Evolutionary conservation across 2,113 vertebrate genomes (phyloP).

Genomic region (Plectropomus leopardus): DNA sequence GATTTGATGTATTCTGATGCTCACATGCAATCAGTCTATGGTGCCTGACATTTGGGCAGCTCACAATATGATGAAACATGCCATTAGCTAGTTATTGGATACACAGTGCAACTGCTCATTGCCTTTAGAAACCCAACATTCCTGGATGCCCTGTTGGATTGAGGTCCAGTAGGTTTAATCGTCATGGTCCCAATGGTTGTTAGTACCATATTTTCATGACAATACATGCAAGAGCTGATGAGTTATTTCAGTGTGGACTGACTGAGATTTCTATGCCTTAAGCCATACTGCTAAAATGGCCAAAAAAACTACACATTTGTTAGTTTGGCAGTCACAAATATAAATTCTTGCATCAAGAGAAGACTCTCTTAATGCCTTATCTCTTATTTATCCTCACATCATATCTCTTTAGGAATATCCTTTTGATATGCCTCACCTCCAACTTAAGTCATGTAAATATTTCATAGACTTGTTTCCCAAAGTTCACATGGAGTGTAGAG

Average conservation of each 20-base stretch:
- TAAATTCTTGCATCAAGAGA: neutral
- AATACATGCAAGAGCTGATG: neutral
- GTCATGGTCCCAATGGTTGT: neutral
- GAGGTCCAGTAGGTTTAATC: neutral
- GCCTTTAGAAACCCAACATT: neutral
- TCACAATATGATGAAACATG: neutral
- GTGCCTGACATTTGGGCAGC: neutral
- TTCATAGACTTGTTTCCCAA: constrained; percentile 1
- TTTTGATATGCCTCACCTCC: neutral
- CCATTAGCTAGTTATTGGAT: neutral
- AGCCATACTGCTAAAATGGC: too few species aligned
- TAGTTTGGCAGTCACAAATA: neutral
- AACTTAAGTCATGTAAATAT: neutral
- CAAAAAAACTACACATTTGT: neutral
- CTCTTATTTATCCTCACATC: neutral
- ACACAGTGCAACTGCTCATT: neutral
- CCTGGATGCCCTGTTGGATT: neutral
- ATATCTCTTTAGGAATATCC: neutral
- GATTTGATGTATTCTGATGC: neutral
- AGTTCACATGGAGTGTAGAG: neutral
- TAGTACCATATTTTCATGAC: neutral
- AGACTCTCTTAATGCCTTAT: neutral
- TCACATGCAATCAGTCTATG: neutral
- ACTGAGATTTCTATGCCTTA: neutral
- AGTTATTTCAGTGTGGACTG: neutral